phyloP scores from a whole-genome alignment of 2,113 vertebrate species.

The Eleginops maclovinus region DNA sequence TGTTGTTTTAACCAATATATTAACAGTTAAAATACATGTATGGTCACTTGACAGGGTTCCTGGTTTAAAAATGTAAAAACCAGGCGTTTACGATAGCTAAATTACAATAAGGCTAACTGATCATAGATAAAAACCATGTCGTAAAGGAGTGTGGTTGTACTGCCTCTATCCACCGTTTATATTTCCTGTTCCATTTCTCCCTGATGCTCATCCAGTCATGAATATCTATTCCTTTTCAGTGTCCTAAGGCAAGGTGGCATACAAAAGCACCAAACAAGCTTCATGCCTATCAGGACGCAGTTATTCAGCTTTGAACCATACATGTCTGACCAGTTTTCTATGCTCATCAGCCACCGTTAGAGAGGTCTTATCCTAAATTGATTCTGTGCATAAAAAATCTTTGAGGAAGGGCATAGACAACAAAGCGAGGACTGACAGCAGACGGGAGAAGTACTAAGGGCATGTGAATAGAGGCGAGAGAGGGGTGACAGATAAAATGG shows the following conservation, averaged over 20 bases:
- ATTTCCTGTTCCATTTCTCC: slow-evolving; percentile 54
- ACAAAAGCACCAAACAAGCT: slow-evolving; percentile 62
- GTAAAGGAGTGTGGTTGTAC: not conserved
- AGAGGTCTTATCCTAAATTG: slow-evolving; percentile 57
- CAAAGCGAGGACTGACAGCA: slow-evolving; percentile 45
- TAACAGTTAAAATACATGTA: not conserved
- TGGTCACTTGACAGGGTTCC: not conserved
- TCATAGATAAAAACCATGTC: not conserved
- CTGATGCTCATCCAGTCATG: slow-evolving; percentile 56
- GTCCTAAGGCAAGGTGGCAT: slow-evolving; percentile 53
- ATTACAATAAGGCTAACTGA: not conserved
- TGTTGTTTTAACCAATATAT: not conserved
- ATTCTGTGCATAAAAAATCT: slow-evolving; percentile 49
- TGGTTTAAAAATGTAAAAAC: not conserved
- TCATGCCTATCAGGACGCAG: slow-evolving; percentile 54
- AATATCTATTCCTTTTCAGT: slow-evolving; percentile 38
- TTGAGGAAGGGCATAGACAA: slow-evolving; percentile 22
- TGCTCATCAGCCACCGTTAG: slow-evolving; percentile 39
- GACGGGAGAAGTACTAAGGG: slow-evolving; percentile 36
- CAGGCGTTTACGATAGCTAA: not conserved
- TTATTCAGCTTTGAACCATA: slow-evolving; percentile 60
- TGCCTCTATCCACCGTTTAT: slow-evolving; percentile 5
- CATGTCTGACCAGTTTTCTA: slow-evolving; percentile 55
- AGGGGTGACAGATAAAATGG: slow-evolving; percentile 35
- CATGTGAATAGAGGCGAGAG: slow-evolving; percentile 44